phyloP scores from a whole-genome alignment of 2,797 vertebrate species.

The Sardinella longiceps region DNA sequence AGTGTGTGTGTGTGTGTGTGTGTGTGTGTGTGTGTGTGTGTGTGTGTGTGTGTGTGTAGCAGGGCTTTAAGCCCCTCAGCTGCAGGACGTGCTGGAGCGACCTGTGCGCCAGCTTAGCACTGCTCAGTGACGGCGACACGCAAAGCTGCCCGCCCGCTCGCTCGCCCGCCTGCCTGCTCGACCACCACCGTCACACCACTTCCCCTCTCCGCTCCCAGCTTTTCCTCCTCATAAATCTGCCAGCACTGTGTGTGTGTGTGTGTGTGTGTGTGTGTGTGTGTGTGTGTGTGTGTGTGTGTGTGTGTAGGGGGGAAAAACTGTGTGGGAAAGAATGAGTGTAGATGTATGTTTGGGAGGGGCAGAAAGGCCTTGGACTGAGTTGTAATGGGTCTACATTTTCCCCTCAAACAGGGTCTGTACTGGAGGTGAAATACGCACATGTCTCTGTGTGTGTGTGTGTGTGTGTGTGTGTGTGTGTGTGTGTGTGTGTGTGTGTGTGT shows the following conservation, averaged over 20 bases:
- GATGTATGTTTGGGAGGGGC: not conserved
- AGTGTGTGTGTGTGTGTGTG: not conserved
- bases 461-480: not conserved
- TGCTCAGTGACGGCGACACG: not conserved
- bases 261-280: not conserved
- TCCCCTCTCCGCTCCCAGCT: not conserved
- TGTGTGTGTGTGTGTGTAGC: not conserved
- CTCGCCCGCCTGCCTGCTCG: too few species aligned
- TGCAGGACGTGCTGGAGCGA: not conserved
- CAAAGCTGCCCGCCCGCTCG: not conserved
- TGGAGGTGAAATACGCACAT: not conserved
- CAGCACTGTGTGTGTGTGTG: not conserved
- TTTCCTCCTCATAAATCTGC: not conserved
- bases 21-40: too few species aligned
- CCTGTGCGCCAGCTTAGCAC: not conserved
- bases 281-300: not conserved
- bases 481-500: not conserved
- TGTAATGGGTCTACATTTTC: not conserved
- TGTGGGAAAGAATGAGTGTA: not conserved
- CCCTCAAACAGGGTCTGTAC: not conserved
- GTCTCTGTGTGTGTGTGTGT: not conserved
- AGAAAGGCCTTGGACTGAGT: conserved; percentile 1
- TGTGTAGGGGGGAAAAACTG: not conserved
- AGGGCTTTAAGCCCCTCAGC: not conserved
- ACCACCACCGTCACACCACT: not conserved